Evolutionary conservation across 2,113 vertebrate genomes (phyloP), one percentile per base, ranked within the genome.

Genomic region (Conger conger): DNA sequence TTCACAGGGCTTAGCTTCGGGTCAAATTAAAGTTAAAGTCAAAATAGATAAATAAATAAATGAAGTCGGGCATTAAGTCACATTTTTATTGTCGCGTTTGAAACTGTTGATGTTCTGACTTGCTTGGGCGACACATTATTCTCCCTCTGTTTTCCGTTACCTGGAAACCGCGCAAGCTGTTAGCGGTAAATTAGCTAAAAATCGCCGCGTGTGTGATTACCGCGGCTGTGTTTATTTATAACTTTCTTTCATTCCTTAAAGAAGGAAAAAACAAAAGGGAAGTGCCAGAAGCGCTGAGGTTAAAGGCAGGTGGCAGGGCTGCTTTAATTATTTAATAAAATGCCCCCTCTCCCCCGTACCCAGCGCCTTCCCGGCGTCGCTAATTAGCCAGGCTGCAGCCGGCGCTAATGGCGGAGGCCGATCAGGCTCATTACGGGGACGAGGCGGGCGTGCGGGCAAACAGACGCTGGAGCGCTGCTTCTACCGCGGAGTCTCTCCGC

Each of bases 301-400:
- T 93, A 88, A 92, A 93, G 91, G 86, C 57, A 6, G 38, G 83
- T 90, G 90, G 87, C 37, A 80, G 86, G 87, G 83, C 86, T 87
- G 37, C 87, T 92, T 88, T 87, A 92, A 93, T 93, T 92, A 92
- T 93, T 94, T 88, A 92, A 92, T 91, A 88, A 91, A 88, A 83
- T n/a, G 82, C 82, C 79, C 86, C 86, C 87, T 63, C 83, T 87
- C 36, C 23, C 60, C 38, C 76, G 30, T 68, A 84, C 76, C 57
- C 60, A 76, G 60, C n/a, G 80, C 87, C 85, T 92, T 82, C 88
- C 84, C 79, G 82, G 84, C 84, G 87, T 81, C 83, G 86, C 91
- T 95, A 95, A 95, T 95, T 94, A 94, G 90, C 88, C 60, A 68
- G 87, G 82, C 87, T 88, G 83, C 83, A 73, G 76, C 85, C 86